These are phyloP conservation scores for Papilio dardanus DNA, from an alignment of 1,140 invertebrate species.

Conservation along the genomic window DNA sequence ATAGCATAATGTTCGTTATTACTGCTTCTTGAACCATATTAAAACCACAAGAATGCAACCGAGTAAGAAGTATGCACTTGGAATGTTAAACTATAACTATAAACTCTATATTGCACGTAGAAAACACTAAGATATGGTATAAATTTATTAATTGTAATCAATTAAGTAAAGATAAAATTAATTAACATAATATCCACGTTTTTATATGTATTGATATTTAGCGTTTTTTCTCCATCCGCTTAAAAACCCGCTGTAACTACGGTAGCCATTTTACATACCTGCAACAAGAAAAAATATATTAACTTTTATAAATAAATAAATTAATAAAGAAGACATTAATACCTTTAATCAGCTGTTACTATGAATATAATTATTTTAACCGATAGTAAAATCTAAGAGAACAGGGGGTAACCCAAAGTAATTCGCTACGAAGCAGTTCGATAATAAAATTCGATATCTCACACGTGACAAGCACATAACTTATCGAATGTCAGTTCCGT, in stretches of 20 bases:
- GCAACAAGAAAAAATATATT: neutral
- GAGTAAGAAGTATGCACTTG: neutral
- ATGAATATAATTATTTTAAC: no score
- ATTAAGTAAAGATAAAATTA: no score
- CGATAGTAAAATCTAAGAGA: no score
- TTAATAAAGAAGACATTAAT: neutral
- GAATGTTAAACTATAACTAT: slow-evolving; percentile 1
- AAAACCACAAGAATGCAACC: neutral
- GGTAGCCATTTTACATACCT: neutral
- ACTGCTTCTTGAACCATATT: neutral
- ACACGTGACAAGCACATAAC: no score
- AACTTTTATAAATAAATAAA: neutral
- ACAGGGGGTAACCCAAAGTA: no score
- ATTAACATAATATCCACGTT: neutral
- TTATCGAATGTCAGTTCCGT: no score
- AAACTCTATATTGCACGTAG: neutral
- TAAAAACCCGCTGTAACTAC: neutral
- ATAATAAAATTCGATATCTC: no score
- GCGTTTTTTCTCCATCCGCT: no score
- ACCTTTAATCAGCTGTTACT: neutral
- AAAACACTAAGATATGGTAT: neutral
- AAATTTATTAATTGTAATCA: no score
- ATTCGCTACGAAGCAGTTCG: no score
- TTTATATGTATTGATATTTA: neutral
- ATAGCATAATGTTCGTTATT: neutral